Percentiles rank a stretch among this genome's conserved stretches.
Evolutionary conservation across 2,888 invertebrate genomes (phyloP).

Genomic region (Cryptocephalus primarius): DNA sequence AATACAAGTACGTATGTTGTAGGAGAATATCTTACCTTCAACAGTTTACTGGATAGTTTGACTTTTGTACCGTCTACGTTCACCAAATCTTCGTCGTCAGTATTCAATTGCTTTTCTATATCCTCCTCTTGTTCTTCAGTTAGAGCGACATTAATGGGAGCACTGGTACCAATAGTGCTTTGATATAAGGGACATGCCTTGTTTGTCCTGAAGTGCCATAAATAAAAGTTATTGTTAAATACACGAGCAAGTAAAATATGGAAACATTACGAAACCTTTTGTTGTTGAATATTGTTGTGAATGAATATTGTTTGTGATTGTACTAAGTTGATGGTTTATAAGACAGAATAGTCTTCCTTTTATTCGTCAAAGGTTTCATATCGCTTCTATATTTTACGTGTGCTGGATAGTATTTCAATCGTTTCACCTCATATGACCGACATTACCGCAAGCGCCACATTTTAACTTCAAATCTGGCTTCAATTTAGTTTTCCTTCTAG

Average conservation of each 20-base stretch:
- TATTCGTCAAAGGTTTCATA: too few relatives aligned
- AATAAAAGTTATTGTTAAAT: background rate
- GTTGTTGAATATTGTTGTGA: background rate
- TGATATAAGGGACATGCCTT: constrained; percentile 95
- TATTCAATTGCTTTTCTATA: constrained; percentile 62
- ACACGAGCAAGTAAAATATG: background rate
- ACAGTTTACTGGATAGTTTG: constrained; percentile 74
- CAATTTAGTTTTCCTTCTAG: constrained; percentile 70
- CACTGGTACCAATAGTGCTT: constrained; percentile 40
- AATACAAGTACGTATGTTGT: too few relatives aligned
- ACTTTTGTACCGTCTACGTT: constrained; percentile 94
- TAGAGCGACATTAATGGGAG: constrained; percentile 55
- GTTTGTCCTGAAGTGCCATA: constrained; percentile 66
- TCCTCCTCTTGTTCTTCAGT: constrained; percentile 79
- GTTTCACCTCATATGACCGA: constrained; percentile 51
- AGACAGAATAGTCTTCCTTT: too few relatives aligned
- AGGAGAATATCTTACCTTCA: constrained; percentile 49
- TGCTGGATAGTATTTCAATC: too few relatives aligned
- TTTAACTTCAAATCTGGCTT: constrained; percentile 85
- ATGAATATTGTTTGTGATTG: background rate
- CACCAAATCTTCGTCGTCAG: constrained; percentile 76
- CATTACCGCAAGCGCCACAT: constrained; percentile 95
- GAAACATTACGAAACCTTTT: background rate
- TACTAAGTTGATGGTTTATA: too few relatives aligned
- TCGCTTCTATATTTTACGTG: too few relatives aligned